Evolutionary conservation across 1,140 invertebrate species (phyloP).

Genomic region (Papilio polyxenes): DNA sequence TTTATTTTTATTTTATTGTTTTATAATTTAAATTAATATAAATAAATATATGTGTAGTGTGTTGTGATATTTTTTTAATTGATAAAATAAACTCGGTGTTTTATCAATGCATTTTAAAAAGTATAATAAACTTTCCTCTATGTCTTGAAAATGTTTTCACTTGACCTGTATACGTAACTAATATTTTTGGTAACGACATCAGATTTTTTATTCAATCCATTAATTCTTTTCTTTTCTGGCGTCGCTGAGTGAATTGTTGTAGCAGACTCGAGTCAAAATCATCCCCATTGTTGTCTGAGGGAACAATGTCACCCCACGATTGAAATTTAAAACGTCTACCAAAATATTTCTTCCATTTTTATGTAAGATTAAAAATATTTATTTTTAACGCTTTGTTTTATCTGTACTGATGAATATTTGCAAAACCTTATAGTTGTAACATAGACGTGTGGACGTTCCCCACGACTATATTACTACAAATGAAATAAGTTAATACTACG

Average conservation of each 20-base stretch:
- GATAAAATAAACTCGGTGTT: neutral
- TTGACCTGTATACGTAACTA: neutral
- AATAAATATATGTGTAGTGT: neutral
- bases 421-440: neutral
- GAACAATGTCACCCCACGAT: slow-evolving; percentile 22
- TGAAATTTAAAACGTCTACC: slow-evolving; percentile 20
- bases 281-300: slow-evolving; percentile 21
- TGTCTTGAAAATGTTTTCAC: neutral
- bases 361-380: neutral
- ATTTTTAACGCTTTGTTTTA: neutral
- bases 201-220: slow-evolving; percentile 20
- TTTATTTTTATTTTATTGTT: neutral
- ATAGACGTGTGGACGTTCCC: no score
- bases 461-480: no score
- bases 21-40: neutral
- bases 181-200: neutral
- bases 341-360: slow-evolving; percentile 23
- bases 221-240: slow-evolving; percentile 1
- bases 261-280: slow-evolving; percentile 9
- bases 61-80: neutral
- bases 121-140: neutral
- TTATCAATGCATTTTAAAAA: neutral
- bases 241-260: neutral
- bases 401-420: neutral
- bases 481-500: no score